Conservation (phyloP, 2,888 invertebrate genomes). For the Diarsia mendica region DNA sequence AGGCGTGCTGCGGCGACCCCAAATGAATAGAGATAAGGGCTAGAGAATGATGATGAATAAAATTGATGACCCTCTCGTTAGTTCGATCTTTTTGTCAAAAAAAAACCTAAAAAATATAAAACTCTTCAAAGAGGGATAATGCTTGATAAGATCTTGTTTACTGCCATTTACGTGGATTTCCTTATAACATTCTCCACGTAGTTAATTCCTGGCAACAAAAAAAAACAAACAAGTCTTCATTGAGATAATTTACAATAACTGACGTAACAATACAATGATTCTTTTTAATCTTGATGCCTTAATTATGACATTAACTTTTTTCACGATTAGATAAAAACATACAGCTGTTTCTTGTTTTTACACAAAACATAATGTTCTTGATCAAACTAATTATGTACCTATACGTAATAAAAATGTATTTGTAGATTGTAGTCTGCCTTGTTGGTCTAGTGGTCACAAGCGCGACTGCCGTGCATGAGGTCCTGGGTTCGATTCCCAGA, state of each 20-base stretch:
- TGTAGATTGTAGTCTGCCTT: neutral
- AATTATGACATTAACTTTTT: constrained; percentile 35
- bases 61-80: too few species aligned
- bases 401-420: neutral
- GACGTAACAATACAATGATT: constrained; percentile 24
- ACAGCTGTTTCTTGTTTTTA: constrained; percentile 35
- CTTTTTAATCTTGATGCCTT: constrained; percentile 7
- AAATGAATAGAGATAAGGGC: too few species aligned
- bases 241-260: neutral
- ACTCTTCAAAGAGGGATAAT: neutral
- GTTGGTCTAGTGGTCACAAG: too few species aligned
- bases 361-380: constrained; percentile 10
- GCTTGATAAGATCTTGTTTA: neutral
- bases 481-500: too few species aligned
- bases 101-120: too few species aligned
- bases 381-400: neutral
- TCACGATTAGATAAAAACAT: constrained; percentile 6
- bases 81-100: too few species aligned
- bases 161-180: neutral
- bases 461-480: too few species aligned
- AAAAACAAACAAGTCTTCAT: neutral
- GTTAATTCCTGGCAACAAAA: neutral
- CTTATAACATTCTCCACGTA: neutral
- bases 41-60: too few species aligned
- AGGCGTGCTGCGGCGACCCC: too few species aligned